These are phyloP conservation scores for Centropyge bicolor DNA, from an alignment of 2,797 vertebrate species.

Conservation along the genomic window DNA sequence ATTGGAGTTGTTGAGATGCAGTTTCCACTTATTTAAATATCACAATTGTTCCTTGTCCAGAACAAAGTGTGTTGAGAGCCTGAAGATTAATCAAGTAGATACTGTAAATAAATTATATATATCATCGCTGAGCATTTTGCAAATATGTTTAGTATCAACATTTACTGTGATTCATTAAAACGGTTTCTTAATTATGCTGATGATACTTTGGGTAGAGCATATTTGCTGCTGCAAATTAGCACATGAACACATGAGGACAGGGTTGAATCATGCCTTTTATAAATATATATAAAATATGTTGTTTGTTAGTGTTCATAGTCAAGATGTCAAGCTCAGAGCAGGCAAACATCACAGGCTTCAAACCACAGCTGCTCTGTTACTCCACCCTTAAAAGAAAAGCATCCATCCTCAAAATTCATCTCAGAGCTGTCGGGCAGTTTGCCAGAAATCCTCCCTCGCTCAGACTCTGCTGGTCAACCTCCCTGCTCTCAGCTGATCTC, in stretches of 20 bases:
- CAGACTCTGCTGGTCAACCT: conserved; percentile 4
- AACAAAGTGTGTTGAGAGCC: background rate
- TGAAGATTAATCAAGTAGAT: background rate
- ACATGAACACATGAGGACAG: too few species aligned
- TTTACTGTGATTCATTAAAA: background rate
- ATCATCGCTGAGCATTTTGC: background rate
- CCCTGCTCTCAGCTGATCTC: conserved; percentile 10
- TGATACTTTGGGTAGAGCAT: background rate
- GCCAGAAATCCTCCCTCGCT: conserved; percentile 6
- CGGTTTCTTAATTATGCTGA: background rate
- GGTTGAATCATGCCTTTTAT: background rate
- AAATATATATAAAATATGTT: background rate
- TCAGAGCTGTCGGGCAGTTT: background rate
- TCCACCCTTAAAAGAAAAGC: background rate
- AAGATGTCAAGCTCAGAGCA: background rate
- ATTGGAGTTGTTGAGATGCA: background rate
- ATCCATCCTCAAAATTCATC: conserved; percentile 7
- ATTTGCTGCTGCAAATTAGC: background rate
- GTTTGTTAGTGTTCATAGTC: background rate
- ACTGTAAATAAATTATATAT: background rate
- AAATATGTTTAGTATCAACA: background rate
- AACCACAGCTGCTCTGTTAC: conserved; percentile 11
- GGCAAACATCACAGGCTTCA: background rate
- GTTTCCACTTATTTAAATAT: background rate
- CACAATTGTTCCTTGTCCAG: background rate